Evolutionary conservation across 1,140 invertebrate genomes (phyloP), one percentile per base, ranked within the genome.

Genomic region (Atta texana): DNA sequence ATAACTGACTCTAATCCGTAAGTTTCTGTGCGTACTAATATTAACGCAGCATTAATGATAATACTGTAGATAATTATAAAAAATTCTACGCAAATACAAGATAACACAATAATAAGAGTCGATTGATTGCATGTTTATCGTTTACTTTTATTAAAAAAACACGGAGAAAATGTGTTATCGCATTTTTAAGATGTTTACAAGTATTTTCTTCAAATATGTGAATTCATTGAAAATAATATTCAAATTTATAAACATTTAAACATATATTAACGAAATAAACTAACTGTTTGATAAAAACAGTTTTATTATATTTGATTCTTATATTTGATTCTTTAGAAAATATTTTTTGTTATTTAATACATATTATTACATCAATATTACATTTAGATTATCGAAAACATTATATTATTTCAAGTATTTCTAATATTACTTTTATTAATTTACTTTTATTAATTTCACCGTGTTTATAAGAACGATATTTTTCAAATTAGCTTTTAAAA

Each of bases 1-100:
- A 64, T 77, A 34, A 77, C 18, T 76, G 55, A 3, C 44, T 28
- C 49, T 72, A 72, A 72, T 39, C 12, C 55, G 14, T 21, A 39
- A 76, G 31, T 55, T 76, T 61, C n/a, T 44, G 3, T n/a, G 8
- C 10, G 71, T n/a, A 18, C n/a, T 39, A 59, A 39, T 44, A 18
- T 39, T 76, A 39, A 21, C 3, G n/a, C 24, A 16, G 10, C 12
- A 59, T 75, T 75, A 31, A 14, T 16, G 34, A 78, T 53, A 24
- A 78, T 53, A 24, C 1, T 21, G 7, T 66, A 53, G 3, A n/a
- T 68, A 80, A 53, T 14, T 34, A 53, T 3, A 1, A 5, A 2
- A 8, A 16, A 66, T 21, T 78, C 51, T 12, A 12, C 10, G 18
- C 24, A 80, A 80, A 34, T 34, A 12, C 18, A 51, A 31, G 16